A percentile compares a stretch with the other conserved stretches of the same genome.
phyloP scores from a whole-genome alignment of 1,140 invertebrate species.

The Caenorhabditis tropicalis region DNA sequence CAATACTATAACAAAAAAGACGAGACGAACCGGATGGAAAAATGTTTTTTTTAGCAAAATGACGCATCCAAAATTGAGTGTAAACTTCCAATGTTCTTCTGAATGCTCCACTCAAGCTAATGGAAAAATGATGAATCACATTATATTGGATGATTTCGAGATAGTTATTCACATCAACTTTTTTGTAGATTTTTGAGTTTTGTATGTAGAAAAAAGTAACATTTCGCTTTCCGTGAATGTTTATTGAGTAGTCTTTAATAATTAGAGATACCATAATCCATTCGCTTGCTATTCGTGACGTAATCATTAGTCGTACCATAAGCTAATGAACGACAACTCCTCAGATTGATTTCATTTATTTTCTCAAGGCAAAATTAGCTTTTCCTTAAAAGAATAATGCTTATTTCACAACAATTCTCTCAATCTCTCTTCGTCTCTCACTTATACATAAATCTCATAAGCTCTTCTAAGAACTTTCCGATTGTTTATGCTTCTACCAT shows the following conservation, averaged over 20 bases:
- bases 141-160: background rate
- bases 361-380: too few relatives aligned
- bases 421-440: background rate
- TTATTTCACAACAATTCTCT: background rate
- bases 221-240: too few relatives aligned
- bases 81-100: background rate
- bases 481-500: slow-evolving; percentile 22
- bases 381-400: too few relatives aligned
- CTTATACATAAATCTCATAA: background rate
- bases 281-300: too few relatives aligned
- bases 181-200: background rate
- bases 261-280: too few relatives aligned
- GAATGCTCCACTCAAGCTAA: background rate
- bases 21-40: slow-evolving; percentile 16
- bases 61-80: background rate
- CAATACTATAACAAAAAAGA: background rate
- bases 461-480: background rate
- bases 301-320: too few relatives aligned
- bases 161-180: background rate
- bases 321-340: too few relatives aligned
- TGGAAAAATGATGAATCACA: background rate
- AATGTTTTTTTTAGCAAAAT: slow-evolving; percentile 13
- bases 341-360: too few relatives aligned
- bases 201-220: too few relatives aligned
- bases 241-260: too few relatives aligned